Conservation (phyloP, 2,888 invertebrate species). For the Caenorhabditis doughertyi region DNA sequence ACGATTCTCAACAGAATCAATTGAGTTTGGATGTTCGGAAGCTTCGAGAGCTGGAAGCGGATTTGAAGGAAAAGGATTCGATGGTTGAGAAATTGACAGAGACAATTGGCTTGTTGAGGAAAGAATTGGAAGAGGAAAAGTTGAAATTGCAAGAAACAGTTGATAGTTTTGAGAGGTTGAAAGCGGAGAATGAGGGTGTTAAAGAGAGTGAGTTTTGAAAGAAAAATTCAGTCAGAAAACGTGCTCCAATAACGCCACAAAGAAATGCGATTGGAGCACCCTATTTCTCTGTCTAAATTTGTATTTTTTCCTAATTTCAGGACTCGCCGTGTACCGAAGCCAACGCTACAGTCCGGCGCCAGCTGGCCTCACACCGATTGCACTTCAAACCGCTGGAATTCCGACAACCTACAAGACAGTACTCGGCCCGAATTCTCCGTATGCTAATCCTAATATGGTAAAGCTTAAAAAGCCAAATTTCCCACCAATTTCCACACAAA, state of each 20-base stretch:
- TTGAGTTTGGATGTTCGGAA: constrained; percentile 61
- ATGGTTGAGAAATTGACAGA: constrained; percentile 34
- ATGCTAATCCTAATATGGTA: constrained; percentile 13
- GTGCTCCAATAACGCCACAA: too few relatives aligned
- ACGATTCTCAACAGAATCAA: constrained; percentile 12
- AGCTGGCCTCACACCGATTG: not conserved
- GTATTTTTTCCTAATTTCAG: constrained; percentile 9
- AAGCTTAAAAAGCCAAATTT: too few relatives aligned
- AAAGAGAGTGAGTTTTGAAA: constrained; percentile 33
- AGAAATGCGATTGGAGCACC: not conserved
- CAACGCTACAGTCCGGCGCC: constrained; percentile 15
- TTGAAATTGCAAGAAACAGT: constrained; percentile 33
- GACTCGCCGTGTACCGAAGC: constrained; percentile 6
- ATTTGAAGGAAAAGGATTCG: constrained; percentile 49
- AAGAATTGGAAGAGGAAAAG: constrained; percentile 48
- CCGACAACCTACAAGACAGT: not conserved
- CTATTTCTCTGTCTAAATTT: not conserved
- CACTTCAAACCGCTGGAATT: not conserved
- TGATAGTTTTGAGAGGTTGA: constrained; percentile 30
- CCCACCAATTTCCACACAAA: not conserved
- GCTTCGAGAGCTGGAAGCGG: constrained; percentile 48
- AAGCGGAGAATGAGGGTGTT: constrained; percentile 34
- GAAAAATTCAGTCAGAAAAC: not conserved
- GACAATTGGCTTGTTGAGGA: constrained; percentile 11
- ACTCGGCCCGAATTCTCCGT: constrained; percentile 9